A percentile compares a stretch with the other conserved stretches of the same genome.
phyloP scores from a whole-genome alignment of 2,888 invertebrate species.

The Brachyptera risi region DNA sequence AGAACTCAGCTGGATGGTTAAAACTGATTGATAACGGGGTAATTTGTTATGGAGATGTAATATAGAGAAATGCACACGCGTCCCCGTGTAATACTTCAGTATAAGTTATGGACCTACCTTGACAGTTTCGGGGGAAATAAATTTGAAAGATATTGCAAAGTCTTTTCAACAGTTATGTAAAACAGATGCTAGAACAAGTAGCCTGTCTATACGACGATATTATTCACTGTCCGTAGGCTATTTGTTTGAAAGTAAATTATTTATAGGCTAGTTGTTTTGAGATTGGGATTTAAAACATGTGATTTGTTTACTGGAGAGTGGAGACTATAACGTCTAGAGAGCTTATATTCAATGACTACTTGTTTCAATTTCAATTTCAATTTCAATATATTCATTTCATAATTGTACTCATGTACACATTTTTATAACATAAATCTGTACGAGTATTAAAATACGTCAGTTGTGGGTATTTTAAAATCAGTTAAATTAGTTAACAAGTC shows the following conservation, averaged over 20 bases:
- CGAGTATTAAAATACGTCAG: too few species aligned
- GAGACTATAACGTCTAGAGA: too few species aligned
- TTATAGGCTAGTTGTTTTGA: too few species aligned
- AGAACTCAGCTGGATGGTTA: neutral
- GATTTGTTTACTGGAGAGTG: too few species aligned
- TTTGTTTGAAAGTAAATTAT: slow-evolving; percentile 14
- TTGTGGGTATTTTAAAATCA: too few species aligned
- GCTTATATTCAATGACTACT: too few species aligned
- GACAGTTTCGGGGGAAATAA: neutral
- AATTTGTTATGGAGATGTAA: slow-evolving; percentile 18
- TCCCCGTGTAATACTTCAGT: neutral
- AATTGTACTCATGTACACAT: too few species aligned
- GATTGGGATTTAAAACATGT: too few species aligned
- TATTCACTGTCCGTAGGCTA: slow-evolving; percentile 16
- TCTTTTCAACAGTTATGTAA: slow-evolving; percentile 1
- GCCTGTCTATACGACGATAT: slow-evolving; percentile 5
- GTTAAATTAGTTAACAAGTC: too few species aligned
- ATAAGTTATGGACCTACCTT: slow-evolving; percentile 1
- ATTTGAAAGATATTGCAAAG: neutral
- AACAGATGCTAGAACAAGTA: neutral
- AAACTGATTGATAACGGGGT: slow-evolving; percentile 15
- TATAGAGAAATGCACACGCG: slow-evolving; percentile 3
- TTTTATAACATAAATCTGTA: too few species aligned
- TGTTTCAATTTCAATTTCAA: too few species aligned
- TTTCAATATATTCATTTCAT: too few species aligned